Evolutionary conservation across 1,140 invertebrate species (phyloP).

Genomic region (Cheumatopsyche charites): DNA sequence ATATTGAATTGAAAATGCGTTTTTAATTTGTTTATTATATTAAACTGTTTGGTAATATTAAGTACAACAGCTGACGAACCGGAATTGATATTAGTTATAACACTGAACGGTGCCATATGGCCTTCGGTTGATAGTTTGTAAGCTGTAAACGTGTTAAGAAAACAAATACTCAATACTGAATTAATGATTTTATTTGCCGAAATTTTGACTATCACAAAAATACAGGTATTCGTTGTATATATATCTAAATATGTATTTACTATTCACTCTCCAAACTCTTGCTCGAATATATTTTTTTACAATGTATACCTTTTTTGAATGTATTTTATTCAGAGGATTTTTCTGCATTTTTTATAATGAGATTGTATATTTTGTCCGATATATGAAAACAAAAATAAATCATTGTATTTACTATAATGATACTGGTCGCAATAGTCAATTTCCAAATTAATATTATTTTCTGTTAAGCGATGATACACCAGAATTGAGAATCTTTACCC

Average conservation of each 20-base stretch:
- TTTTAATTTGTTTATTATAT: not conserved
- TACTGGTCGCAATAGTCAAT: not conserved
- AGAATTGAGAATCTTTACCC: constrained; percentile 3
- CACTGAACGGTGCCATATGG: constrained; percentile 11
- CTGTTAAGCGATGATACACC: not conserved
- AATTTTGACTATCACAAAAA: constrained; percentile 21
- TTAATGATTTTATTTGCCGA: constrained; percentile 13
- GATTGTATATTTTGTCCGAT: not conserved
- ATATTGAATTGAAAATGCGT: not conserved
- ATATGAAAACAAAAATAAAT: not conserved
- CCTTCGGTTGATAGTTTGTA: constrained; percentile 32
- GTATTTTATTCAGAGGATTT: constrained; percentile 9
- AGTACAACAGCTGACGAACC: constrained; percentile 33
- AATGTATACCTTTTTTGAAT: not conserved
- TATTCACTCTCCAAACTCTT: constrained; percentile 8
- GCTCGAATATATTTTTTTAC: constrained; percentile 17
- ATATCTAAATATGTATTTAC: not conserved
- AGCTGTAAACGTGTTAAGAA: constrained; percentile 25
- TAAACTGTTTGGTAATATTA: constrained; percentile 16
- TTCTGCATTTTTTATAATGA: constrained; percentile 4
- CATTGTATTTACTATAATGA: not conserved
- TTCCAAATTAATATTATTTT: not conserved
- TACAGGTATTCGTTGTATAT: constrained; percentile 12
- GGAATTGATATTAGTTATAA: constrained; percentile 40
- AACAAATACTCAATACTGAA: constrained; percentile 1